Evolutionary conservation across 2,888 invertebrate genomes (phyloP).

Genomic region (Dromius quadrimaculatus): DNA sequence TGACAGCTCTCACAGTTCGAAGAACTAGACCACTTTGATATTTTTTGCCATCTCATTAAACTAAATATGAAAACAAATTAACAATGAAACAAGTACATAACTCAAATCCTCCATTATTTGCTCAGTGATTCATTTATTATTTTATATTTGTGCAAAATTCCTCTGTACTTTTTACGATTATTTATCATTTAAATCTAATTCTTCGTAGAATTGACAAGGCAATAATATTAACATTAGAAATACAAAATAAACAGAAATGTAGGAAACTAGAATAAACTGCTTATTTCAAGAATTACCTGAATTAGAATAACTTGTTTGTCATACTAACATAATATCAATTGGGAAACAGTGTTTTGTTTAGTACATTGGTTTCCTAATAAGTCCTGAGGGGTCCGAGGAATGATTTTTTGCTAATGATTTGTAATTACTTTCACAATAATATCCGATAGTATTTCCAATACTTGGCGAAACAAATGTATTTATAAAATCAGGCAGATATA

Average conservation of each 20-base stretch:
- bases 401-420: no score
- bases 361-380: no score
- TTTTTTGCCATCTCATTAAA: constrained; percentile 7
- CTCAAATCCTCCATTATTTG: constrained; percentile 1
- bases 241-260: background rate
- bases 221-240: constrained; percentile 8
- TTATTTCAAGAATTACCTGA: constrained; percentile 5
- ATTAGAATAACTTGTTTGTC: constrained; percentile 30
- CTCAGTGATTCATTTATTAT: constrained; percentile 7
- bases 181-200: background rate
- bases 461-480: no score
- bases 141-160: background rate
- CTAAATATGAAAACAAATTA: constrained; percentile 13
- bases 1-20: constrained; percentile 9
- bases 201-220: background rate
- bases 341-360: no score
- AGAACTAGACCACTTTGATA: background rate
- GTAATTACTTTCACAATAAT: no score
- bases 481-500: no score
- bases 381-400: no score
- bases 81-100: background rate
- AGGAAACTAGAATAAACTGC: constrained; percentile 19
- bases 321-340: constrained; percentile 13
- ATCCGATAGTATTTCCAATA: no score
- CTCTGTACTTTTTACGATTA: background rate